Evolutionary conservation across 2,888 invertebrate genomes (phyloP).

Genomic region (Diarsia dahlii): DNA sequence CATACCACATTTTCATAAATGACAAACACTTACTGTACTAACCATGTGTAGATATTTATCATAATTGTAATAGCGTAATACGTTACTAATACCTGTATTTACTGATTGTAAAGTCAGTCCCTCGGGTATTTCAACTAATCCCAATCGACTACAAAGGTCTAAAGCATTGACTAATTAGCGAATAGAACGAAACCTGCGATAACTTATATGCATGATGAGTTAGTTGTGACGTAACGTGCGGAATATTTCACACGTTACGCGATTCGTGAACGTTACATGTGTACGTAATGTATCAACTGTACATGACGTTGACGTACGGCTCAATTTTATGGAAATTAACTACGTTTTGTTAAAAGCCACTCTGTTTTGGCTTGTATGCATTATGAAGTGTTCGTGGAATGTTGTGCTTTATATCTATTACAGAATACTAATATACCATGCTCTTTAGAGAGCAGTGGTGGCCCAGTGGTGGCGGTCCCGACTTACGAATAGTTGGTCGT

Average conservation of each 20-base stretch:
- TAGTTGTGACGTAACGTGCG: conserved; percentile 48
- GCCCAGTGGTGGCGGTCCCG: too few species aligned
- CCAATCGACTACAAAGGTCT: neutral
- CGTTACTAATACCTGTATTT: neutral
- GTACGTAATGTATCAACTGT: conserved; percentile 43
- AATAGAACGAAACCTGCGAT: conserved; percentile 1
- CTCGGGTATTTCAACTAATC: neutral
- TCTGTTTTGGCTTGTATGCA: conserved; percentile 17
- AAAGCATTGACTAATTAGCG: conserved; percentile 2
- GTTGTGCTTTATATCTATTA: conserved; percentile 14
- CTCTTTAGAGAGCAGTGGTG: too few species aligned
- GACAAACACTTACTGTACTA: neutral
- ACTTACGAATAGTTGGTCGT: too few species aligned
- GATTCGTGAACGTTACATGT: conserved; percentile 41
- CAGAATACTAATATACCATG: neutral
- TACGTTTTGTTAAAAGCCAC: conserved; percentile 39
- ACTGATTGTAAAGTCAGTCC: neutral
- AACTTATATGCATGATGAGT: conserved; percentile 21
- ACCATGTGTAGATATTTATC: neutral
- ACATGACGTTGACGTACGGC: conserved; percentile 39
- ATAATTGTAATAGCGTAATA: neutral
- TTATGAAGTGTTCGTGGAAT: conserved; percentile 25
- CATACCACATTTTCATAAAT: neutral
- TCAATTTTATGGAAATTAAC: conserved; percentile 56
- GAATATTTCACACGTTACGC: conserved; percentile 59